phyloP scores from a whole-genome alignment of 2,113 vertebrate species.

The Clarias gariepinus region DNA sequence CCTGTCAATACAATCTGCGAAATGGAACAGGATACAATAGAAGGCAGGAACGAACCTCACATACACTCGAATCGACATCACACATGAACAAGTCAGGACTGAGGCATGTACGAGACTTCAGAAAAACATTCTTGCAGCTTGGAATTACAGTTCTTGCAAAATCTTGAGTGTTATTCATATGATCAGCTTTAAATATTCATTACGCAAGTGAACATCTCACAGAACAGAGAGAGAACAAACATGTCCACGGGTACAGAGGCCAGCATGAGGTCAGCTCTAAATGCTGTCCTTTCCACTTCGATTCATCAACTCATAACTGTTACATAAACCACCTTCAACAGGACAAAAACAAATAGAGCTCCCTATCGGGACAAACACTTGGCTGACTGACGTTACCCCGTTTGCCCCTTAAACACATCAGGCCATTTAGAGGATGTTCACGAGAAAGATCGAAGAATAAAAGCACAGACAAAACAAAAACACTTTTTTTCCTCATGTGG shows the following conservation, averaged over 20 bases:
- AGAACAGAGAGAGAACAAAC: background rate
- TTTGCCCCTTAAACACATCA: conserved; percentile 31
- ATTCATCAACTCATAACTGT: conserved; percentile 38
- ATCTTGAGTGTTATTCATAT: background rate
- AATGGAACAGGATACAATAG: conserved; percentile 42
- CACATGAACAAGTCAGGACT: background rate
- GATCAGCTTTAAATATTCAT: background rate
- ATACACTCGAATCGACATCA: background rate
- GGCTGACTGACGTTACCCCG: conserved; percentile 11
- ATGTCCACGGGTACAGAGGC: conserved; percentile 20
- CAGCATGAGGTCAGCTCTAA: conserved; percentile 29
- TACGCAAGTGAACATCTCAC: background rate
- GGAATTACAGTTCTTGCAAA: background rate
- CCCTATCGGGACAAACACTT: conserved; percentile 29
- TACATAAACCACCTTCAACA: conserved; percentile 50
- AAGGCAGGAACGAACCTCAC: conserved; percentile 13
- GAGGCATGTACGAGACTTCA: background rate
- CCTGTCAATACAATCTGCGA: conserved; percentile 61
- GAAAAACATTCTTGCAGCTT: background rate
- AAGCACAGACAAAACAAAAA: background rate
- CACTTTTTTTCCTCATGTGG: conserved; percentile 10
- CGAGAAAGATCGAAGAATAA: background rate
- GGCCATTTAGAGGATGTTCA: conserved; percentile 5
- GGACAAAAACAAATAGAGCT: conserved; percentile 34
- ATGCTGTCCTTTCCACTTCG: conserved; percentile 48